Conservation (phyloP, 35 echinoderm and acorn worm species). For the Heliocidaris tuberculata region DNA sequence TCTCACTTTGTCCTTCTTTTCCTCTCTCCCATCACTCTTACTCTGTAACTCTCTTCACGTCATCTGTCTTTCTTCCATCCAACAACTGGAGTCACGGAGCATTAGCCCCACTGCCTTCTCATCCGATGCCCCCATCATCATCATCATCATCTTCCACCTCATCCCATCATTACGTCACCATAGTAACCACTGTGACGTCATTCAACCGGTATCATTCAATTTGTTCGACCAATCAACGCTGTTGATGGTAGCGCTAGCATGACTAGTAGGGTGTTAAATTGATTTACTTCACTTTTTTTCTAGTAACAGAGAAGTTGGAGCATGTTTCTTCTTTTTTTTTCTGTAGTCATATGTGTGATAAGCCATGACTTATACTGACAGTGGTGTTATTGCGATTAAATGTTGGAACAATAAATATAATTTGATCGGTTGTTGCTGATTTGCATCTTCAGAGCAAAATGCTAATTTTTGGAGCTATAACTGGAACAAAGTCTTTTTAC, state of each 20-base stretch:
- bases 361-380: neutral
- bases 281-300: neutral
- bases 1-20: too few relatives aligned
- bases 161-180: neutral
- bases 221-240: neutral
- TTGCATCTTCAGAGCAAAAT: neutral
- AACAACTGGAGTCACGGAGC: neutral
- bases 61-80: neutral
- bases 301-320: neutral
- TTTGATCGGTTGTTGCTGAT: neutral
- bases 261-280: neutral
- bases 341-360: neutral
- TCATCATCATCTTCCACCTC: neutral
- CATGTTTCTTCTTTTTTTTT: neutral
- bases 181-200: neutral
- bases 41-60: neutral
- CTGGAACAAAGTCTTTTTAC: neutral
- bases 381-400: neutral
- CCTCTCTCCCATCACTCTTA: too few relatives aligned
- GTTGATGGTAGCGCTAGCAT: neutral
- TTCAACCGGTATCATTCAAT: constrained; percentile 3
- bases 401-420: neutral
- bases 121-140: neutral
- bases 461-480: neutral
- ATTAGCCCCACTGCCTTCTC: neutral